These are phyloP conservation scores for Oscheius sp. DNA, from an alignment of 2,888 invertebrate genomes.

Conservation along the genomic window DNA sequence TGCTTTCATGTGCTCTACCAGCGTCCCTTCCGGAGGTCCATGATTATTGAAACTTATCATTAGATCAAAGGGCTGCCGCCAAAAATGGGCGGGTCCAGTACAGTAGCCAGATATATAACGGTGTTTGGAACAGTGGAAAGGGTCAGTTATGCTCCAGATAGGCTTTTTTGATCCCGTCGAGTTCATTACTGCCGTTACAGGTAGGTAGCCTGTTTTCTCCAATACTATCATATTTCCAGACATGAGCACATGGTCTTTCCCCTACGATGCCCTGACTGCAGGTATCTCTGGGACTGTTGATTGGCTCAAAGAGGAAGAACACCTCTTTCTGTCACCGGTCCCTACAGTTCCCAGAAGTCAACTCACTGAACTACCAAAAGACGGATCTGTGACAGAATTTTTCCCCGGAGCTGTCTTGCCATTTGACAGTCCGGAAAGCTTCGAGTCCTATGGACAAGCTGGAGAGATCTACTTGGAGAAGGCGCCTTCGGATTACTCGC, in stretches of 20 bases:
- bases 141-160: neutral
- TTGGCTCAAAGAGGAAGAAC: slow-evolving; percentile 2
- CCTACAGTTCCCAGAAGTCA: too few species aligned
- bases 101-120: too few species aligned
- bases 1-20: neutral
- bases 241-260: neutral
- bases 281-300: neutral
- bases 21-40: neutral
- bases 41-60: neutral
- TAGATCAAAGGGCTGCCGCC: neutral
- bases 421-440: neutral
- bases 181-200: neutral
- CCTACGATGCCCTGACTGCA: neutral
- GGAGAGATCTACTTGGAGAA: too few species aligned
- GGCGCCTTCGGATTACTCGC: too few species aligned
- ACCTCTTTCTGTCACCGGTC: neutral
- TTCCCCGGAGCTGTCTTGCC: neutral
- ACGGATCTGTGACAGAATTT: neutral
- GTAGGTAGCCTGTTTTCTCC: neutral
- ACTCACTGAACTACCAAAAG: too few species aligned
- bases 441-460: too few species aligned
- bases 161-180: neutral
- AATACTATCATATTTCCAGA: neutral
- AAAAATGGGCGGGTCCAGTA: too few species aligned
- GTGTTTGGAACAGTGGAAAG: neutral